phyloP scores from a whole-genome alignment of 2,113 vertebrate genomes.

The Leucoraja erinaceus region DNA sequence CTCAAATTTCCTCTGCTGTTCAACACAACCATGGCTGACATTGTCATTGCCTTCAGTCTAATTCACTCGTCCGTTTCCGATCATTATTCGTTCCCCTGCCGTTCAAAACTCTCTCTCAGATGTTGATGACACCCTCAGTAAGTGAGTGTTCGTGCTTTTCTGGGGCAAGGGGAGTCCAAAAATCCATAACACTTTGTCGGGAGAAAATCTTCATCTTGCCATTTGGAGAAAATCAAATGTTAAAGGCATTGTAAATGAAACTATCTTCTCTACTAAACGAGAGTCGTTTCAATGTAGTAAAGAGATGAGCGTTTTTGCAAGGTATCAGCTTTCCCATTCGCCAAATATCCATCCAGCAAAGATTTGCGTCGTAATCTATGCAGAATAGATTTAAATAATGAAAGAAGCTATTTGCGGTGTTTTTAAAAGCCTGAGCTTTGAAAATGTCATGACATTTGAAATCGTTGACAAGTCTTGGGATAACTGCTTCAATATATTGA shows the following conservation, averaged over 20 bases:
- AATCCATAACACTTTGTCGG: no score
- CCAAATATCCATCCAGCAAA: neutral
- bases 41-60: no score
- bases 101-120: no score
- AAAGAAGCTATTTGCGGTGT: neutral
- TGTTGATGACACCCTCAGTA: no score
- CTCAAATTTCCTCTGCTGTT: no score
- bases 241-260: neutral
- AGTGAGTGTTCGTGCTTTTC: no score
- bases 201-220: no score
- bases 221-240: neutral
- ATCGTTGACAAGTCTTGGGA: neutral
- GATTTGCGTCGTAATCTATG: neutral
- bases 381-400: constrained; percentile 25
- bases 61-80: no score
- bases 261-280: neutral
- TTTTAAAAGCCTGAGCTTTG: constrained; percentile 21
- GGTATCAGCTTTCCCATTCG: neutral
- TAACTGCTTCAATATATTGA: neutral
- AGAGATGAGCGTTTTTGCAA: no score
- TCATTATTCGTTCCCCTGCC: no score
- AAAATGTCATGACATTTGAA: constrained; percentile 36
- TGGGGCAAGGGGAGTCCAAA: no score
- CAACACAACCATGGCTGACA: no score
- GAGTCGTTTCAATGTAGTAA: neutral